Evolutionary conservation across 2,113 vertebrate genomes (phyloP).

Genomic region (Pimephales promelas): DNA sequence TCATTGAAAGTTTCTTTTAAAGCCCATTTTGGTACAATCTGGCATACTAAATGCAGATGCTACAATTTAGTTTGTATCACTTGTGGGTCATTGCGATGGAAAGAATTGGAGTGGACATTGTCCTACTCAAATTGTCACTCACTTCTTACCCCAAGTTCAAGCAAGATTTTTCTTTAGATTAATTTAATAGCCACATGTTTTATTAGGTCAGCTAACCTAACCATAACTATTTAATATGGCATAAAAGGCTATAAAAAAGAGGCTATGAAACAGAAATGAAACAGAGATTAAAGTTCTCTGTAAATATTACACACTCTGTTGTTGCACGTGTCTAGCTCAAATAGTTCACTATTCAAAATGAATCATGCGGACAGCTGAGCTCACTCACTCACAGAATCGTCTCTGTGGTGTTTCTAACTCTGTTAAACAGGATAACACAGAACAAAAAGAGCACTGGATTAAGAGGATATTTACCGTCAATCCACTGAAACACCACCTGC

Average conservation of each 20-base stretch:
- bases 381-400: neutral
- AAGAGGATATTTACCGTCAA: neutral
- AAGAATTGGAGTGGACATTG: neutral
- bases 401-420: neutral
- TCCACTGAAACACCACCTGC: neutral
- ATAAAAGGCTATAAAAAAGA: neutral
- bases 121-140: neutral
- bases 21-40: neutral
- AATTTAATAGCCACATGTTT: slow-evolving; percentile 12
- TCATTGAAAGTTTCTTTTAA: slow-evolving; percentile 8
- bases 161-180: neutral
- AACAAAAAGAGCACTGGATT: neutral
- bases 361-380: too few relatives aligned
- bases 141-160: neutral
- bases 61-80: neutral
- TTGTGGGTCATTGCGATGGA: neutral
- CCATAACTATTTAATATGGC: neutral
- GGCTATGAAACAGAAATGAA: neutral
- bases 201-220: neutral
- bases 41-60: neutral
- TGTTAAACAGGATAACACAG: neutral
- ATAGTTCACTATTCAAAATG: too few relatives aligned
- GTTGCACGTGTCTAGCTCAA: neutral
- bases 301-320: neutral
- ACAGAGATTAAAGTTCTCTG: neutral